Base-by-base conservation (phyloP, 2,113 vertebrate species). In the Caretta caretta region DNA sequence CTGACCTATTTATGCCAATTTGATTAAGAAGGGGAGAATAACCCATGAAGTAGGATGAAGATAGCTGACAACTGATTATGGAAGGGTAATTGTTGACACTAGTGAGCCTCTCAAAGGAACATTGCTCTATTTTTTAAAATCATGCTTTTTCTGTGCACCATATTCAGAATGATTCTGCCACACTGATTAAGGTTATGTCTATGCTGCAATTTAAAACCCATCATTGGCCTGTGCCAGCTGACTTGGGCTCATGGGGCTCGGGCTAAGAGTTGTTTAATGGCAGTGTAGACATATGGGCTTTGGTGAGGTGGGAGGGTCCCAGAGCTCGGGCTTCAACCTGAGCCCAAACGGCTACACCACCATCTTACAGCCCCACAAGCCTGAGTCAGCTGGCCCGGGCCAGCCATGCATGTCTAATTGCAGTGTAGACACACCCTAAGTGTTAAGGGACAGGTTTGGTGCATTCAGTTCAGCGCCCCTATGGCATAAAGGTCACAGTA, bases 21-120 rank as follows among this genome's bases (percentile, higher is more conserved):
- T 96, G 93, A 97, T 96, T 97, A 97, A 97, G 88, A 93, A 95
- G 91, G 93, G 94, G 90, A 95, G 92, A 97, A 89, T 62, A 94
- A 76, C 90, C 69, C 83, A 80, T 22, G 78, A 38, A 92, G 72
- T 0, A 90, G 90, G 87, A 88, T 94, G 72, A 89, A 79, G 83
- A 96, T 69, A 90, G 95, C 82, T 95, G 86, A 91, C 80, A 90
- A 78, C 57, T 92, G 95, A 98, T 91, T 95, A 87, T 57, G 38
- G 48, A 92, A 92, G 80, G 62, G 85, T 56, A 94, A 88, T 51
- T 56, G 11, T 42, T 81, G 4, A 51, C 65, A 72, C n/a, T 27
- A n/a, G 0, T 0, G 0, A 93, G 86, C 76, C 82, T 92, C 42
- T 72, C 65, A 0, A 22, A 53, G 56, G 69, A 93, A 92, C 35